These are phyloP conservation scores for Oryzias curvinotus DNA, from an alignment of 2,113 vertebrate species.

Conservation along the genomic window DNA sequence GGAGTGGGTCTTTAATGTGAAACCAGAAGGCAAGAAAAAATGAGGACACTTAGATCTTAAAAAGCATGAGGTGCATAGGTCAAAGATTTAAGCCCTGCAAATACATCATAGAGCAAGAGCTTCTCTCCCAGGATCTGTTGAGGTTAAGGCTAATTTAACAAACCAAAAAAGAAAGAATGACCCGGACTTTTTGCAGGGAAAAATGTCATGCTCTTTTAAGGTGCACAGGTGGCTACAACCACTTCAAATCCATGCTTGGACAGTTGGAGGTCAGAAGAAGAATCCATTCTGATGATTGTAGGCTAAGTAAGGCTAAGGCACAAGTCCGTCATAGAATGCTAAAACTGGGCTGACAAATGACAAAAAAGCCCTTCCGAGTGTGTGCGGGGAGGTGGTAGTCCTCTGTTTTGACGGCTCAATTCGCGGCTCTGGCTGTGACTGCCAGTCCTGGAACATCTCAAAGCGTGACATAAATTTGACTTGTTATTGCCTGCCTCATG, in stretches of 20 bases:
- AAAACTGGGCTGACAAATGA: conserved; percentile 52
- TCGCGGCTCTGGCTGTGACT: conserved; percentile 21
- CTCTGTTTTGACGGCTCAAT: conserved; percentile 37
- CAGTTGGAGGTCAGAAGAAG: conserved; percentile 46
- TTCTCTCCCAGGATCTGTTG: too few species aligned
- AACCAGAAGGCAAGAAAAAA: not conserved
- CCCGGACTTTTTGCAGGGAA: too few species aligned
- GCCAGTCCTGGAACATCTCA: conserved; percentile 28
- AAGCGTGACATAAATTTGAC: conserved; percentile 19
- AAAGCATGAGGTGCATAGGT: not conserved
- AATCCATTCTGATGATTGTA: conserved; percentile 30
- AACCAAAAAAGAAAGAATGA: too few species aligned
- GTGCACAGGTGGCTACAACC: conserved; percentile 17
- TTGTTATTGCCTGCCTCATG: conserved; percentile 14
- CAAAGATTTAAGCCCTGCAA: not conserved
- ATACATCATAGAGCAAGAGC: too few species aligned
- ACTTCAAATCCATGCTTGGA: conserved; percentile 27
- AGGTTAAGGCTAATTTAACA: not conserved
- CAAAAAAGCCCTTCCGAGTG: conserved; percentile 29
- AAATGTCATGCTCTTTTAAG: conserved; percentile 2
- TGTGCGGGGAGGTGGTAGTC: conserved; percentile 25
- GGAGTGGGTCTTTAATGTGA: not conserved
- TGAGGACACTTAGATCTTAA: not conserved
- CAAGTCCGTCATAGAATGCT: conserved; percentile 47
- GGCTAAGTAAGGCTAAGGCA: conserved; percentile 40